phyloP scores from a whole-genome alignment of 1,140 invertebrate species.

The Drosophila kanapiae region DNA sequence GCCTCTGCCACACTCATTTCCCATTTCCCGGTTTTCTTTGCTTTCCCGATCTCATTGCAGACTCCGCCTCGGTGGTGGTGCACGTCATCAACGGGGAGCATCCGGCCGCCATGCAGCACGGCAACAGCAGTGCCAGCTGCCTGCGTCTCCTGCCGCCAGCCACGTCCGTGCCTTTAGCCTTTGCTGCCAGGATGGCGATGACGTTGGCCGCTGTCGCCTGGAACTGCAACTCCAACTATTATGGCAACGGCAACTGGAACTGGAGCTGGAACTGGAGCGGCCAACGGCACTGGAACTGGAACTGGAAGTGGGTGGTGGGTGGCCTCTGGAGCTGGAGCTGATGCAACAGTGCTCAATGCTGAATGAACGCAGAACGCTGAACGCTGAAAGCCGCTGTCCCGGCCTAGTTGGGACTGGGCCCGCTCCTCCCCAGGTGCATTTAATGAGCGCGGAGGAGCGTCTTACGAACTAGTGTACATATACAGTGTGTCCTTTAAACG shows the following conservation, averaged over 20 bases:
- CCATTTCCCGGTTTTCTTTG: constrained; percentile 8
- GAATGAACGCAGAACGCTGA: constrained; percentile 10
- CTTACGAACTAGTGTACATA: constrained; percentile 74
- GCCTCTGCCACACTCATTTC: constrained; percentile 32
- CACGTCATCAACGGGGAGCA: constrained; percentile 90
- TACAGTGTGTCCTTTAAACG: constrained; percentile 73
- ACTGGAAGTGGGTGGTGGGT: constrained; percentile 28
- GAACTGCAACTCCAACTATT: constrained; percentile 61
- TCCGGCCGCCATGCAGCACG: constrained; percentile 91
- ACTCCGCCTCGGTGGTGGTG: constrained; percentile 88
- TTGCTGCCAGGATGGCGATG: constrained; percentile 62
- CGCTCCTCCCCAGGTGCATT: constrained; percentile 62
- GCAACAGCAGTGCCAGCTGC: constrained; percentile 86
- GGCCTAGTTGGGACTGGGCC: constrained; percentile 70
- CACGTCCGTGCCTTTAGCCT: constrained; percentile 70
- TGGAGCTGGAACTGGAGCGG: constrained; percentile 54
- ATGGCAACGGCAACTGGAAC: constrained; percentile 31
- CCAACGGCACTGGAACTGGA: constrained; percentile 20
- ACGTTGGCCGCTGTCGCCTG: constrained; percentile 64
- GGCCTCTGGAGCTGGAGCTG: constrained; percentile 59
- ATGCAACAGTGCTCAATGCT: constrained; percentile 29
- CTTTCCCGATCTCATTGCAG: constrained; percentile 69
- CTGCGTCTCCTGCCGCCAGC: constrained; percentile 44
- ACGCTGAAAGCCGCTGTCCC: constrained; percentile 57
- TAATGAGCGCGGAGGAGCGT: constrained; percentile 60